Base-by-base conservation (phyloP, 1,140 invertebrate species). In the Cataglyphis hispanica region DNA sequence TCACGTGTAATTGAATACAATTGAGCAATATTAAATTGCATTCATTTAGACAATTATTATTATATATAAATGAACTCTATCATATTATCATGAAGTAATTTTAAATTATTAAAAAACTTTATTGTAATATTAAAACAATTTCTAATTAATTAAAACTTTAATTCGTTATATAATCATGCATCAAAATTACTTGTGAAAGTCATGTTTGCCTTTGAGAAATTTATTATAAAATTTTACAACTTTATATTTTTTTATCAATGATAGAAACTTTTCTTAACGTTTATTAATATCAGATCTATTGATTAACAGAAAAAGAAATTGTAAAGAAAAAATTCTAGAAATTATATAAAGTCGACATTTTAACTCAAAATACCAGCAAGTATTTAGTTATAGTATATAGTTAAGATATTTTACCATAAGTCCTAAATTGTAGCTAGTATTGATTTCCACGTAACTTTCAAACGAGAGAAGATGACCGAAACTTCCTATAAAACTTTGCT, bases 371-470 rank as follows among this genome's bases (percentile, higher is more conserved):
- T 56, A 40, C n/a, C 19, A 66, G n/a, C 61, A 53, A 67, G n/a
- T 37, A 63, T 53, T 13, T 43, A 37, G 46, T 58, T 69, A 27
- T 19, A 40, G 31, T 34, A 43, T 69, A 27, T 19, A 40, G 31
- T 34, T 64, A 43, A 83, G 40, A 27, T 46, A 58, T 72, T 67
- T 83, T 72, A 60, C n/a, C n/a, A 27, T n/a, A 34, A 60, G 25
- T 72, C 7, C 64, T n/a, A 37, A 37, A 31, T 81, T 83, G 58
- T 69, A 74, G 50, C 25, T 58, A 58, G 34, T n/a, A 74, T 37
- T 69, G 67, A 83, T 74, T 50, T 83, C 16, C 53, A n/a, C n/a
- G 78, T 61, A 83, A 83, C 78, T 74, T 5, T 37, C 60, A 72
- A 83, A 27, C 56, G 60, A 72, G 78, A 16, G 16, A 74, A 81